Evolutionary conservation across 2,797 vertebrate species (phyloP), one percentile per base, ranked within the genome.

Genomic region (Caiman crocodilus): DNA sequence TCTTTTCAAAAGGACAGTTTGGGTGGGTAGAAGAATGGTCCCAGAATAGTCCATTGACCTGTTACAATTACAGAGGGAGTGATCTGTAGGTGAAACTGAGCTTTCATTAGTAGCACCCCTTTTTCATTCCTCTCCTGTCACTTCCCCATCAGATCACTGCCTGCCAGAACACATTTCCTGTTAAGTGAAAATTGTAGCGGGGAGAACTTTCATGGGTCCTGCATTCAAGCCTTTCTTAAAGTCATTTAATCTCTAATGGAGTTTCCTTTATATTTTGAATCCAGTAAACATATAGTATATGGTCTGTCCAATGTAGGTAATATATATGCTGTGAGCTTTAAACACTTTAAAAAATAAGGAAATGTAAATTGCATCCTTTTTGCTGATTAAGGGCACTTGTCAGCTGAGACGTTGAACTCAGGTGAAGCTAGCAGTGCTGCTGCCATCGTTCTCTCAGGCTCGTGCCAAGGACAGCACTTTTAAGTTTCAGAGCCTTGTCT

Each of bases 401-500:
- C 81, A 83, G 77, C 86, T 77, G 82, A 92, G 92, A 86, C 58
- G 92, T 82, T 82, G 21, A 35, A 78, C 90, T 80, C 76, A 88
- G 93, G 79, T 82, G 79, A 89, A 90, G 94, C 88, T 73, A 87
- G 88, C 95, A 92, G 73, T 76, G 88, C 83, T 55, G 81, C 4
- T 89, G 92, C 75, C 59, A 55, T 81, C 61, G 81, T 95, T 95
- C 82, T 73, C 77, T 85, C 74, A 12, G 32, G 35, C 0, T 61
- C 58, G 95, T 97, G 96, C 95, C 96, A 96, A 95, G 60, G 85
- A 96, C 90, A 96, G 95, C 94, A 97, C 94, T 95, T 97, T 97
- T 93, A 96, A 93, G 91, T 95, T 95, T 91, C 89, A 93, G 93
- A 96, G 92, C 91, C 94, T 90, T 88, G 85, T 81, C 93, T 95